Conservation (phyloP, 2,797 vertebrate species). For the Alcedo atthis region DNA sequence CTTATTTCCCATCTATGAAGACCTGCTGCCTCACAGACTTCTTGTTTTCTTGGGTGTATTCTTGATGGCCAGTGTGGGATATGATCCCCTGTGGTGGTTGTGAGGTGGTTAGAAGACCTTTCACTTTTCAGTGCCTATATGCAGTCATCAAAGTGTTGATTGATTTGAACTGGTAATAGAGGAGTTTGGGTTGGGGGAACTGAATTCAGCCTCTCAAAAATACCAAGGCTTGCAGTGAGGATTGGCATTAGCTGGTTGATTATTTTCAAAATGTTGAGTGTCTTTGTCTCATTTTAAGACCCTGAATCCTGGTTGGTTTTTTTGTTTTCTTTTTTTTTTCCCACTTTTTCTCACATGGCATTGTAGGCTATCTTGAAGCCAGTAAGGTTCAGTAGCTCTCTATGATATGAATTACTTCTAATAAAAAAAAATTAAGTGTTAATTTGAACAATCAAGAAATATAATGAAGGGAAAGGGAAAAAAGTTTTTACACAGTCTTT, state of each 20-base stretch:
- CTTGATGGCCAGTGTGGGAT: neutral
- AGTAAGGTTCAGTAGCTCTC: neutral
- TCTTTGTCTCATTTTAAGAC: neutral
- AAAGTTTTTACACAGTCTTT: conserved; percentile 17
- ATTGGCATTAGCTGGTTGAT: neutral
- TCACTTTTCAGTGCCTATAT: neutral
- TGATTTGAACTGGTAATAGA: neutral
- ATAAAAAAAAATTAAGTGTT: neutral
- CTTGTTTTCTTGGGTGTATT: neutral
- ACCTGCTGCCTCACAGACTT: neutral
- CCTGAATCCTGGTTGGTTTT: neutral
- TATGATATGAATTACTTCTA: conserved; percentile 8
- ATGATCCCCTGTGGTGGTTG: neutral
- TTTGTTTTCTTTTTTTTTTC: neutral
- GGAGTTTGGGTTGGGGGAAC: neutral
- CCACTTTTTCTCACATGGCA: neutral
- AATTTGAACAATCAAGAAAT: conserved; percentile 8
- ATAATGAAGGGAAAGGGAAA: neutral
- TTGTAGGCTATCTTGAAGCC: neutral
- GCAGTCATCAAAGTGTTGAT: neutral
- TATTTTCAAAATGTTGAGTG: neutral
- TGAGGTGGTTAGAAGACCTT: neutral
- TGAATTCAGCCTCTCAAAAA: neutral
- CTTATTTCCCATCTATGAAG: neutral
- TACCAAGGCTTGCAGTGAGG: neutral